phyloP scores from a whole-genome alignment of 2,888 invertebrate species.

The Agrypnus murinus region DNA sequence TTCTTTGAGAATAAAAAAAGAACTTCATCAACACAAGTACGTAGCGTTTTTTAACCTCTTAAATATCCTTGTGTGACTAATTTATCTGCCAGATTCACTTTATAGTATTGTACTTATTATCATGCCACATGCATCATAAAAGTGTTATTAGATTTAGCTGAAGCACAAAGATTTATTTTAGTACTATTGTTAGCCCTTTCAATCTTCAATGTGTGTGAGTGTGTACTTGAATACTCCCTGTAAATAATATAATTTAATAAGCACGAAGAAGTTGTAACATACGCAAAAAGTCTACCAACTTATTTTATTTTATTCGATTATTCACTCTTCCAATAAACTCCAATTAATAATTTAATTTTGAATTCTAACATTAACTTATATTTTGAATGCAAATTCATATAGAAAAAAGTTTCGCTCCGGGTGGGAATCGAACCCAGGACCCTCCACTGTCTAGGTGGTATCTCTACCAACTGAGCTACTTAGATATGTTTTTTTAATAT shows the following conservation, averaged over 20 bases:
- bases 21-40: no score
- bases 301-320: not conserved
- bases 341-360: no score
- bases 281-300: not conserved
- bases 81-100: not conserved
- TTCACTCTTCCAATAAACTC: no score
- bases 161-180: not conserved
- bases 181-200: slow-evolving; percentile 1
- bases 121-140: not conserved
- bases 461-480: no score
- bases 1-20: no score
- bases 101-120: slow-evolving; percentile 3
- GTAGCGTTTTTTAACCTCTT: slow-evolving; percentile 2
- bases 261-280: no score
- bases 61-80: not conserved
- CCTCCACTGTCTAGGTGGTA: no score
- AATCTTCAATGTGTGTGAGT: slow-evolving; percentile 1
- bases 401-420: no score
- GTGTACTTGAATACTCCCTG: slow-evolving; percentile 8
- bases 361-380: no score
- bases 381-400: no score
- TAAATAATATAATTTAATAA: slow-evolving; percentile 21
- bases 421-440: no score
- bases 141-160: slow-evolving; percentile 8
- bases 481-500: no score